phyloP scores from a whole-genome alignment of 2,888 invertebrate genomes.

The Eilema caniola region DNA sequence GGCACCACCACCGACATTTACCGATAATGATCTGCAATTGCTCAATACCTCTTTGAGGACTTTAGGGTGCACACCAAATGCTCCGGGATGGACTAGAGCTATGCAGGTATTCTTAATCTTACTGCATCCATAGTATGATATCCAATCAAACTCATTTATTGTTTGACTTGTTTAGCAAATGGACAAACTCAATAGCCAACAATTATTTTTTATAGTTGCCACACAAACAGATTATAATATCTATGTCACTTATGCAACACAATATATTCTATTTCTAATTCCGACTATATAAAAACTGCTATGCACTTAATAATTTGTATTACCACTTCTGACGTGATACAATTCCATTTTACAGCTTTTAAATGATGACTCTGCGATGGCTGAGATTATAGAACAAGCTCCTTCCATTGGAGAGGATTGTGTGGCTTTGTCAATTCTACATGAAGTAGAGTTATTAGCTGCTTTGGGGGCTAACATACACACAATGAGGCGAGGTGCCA shows the following conservation, averaged over 20 bases:
- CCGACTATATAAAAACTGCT: too few relatives aligned
- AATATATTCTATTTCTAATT: too few relatives aligned
- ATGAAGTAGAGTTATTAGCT: conserved; percentile 91
- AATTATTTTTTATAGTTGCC: too few relatives aligned
- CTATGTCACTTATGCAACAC: too few relatives aligned
- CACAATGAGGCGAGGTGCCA: conserved; percentile 89
- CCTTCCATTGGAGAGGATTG: conserved; percentile 91
- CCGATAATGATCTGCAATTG: conserved; percentile 88
- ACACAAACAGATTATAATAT: too few relatives aligned
- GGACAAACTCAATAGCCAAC: too few relatives aligned
- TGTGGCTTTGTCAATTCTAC: conserved; percentile 91
- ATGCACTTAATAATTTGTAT: too few relatives aligned
- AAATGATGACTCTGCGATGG: conserved; percentile 83
- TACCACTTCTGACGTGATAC: neutral
- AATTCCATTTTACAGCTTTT: conserved; percentile 64
- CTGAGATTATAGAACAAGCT: conserved; percentile 90
- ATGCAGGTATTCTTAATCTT: conserved; percentile 85
- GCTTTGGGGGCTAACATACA: conserved; percentile 89
- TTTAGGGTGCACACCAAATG: conserved; percentile 85
- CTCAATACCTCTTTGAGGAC: conserved; percentile 88
- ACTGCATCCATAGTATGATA: too few relatives aligned
- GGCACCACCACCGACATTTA: conserved; percentile 77
- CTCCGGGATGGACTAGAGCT: conserved; percentile 89
- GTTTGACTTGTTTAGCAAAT: too few relatives aligned
- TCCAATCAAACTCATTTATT: too few relatives aligned